Evolutionary conservation across 2,113 vertebrate genomes (phyloP).

Genomic region (Rattus rattus): DNA sequence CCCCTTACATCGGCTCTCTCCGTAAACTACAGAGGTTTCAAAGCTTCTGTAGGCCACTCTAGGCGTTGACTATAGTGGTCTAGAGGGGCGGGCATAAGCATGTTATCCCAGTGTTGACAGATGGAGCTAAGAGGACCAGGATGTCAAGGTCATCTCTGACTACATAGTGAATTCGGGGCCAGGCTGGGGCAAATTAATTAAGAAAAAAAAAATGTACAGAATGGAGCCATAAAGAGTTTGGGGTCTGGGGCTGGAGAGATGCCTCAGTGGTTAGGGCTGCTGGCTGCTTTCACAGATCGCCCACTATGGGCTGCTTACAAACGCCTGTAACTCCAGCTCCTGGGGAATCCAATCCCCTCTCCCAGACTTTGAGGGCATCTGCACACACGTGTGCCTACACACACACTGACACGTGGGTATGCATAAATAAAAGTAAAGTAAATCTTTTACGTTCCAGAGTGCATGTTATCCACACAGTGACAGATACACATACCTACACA

Average conservation of each 20-base stretch:
- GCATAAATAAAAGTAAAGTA: background rate
- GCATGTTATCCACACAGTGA: background rate
- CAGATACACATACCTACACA: background rate
- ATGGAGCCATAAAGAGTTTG: background rate
- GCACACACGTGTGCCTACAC: background rate
- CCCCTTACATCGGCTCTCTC: accelerated
- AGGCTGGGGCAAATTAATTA: background rate
- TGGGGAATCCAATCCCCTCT: background rate
- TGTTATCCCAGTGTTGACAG: background rate
- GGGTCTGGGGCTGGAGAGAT: background rate
- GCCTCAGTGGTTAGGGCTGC: background rate
- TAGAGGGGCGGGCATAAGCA: background rate
- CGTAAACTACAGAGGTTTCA: background rate
- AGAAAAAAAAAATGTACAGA: background rate
- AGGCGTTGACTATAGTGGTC: background rate
- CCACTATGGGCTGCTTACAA: background rate
- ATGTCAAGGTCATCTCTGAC: background rate
- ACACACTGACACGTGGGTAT: background rate
- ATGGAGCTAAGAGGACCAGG: background rate
- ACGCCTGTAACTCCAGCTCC: background rate
- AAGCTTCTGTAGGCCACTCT: background rate
- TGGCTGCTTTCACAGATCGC: background rate
- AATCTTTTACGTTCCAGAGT: background rate
- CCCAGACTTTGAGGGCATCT: background rate
- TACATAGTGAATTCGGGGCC: background rate